Conservation (phyloP, 2,113 vertebrate species). For the Heloderma charlesbogerti region DNA sequence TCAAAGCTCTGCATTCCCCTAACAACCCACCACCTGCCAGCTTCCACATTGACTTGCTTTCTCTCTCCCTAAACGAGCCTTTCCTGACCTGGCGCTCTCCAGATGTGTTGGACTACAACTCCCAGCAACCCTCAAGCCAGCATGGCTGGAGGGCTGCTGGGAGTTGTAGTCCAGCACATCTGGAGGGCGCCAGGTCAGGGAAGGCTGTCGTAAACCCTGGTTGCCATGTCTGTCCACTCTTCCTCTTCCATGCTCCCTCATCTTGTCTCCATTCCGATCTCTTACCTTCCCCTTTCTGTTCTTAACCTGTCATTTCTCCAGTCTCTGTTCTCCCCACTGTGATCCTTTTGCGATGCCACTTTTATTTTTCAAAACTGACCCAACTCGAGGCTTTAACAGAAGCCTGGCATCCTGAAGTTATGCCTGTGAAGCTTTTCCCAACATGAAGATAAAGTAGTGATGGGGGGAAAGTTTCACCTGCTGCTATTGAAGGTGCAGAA, state of each 20-base stretch:
- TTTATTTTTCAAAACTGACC: neutral
- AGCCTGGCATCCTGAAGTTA: neutral
- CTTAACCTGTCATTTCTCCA: no score
- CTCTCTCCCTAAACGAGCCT: neutral
- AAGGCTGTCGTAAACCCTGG: neutral
- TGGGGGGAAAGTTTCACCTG: neutral
- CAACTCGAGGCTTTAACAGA: neutral
- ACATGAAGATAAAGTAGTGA: neutral
- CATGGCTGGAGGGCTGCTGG: neutral
- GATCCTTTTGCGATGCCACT: neutral
- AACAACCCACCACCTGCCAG: neutral
- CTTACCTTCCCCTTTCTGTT: neutral
- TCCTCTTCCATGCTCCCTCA: neutral
- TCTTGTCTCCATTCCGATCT: neutral
- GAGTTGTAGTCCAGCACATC: neutral
- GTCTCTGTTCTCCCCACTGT: neutral
- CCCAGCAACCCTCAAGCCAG: neutral
- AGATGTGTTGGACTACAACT: neutral
- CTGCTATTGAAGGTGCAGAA: neutral
- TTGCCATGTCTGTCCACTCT: rapidly evolving
- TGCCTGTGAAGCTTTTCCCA: neutral
- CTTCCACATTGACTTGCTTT: neutral
- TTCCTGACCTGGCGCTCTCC: no score
- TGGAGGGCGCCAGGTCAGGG: no score
- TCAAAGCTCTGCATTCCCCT: neutral